Base-by-base conservation (phyloP, 2,797 vertebrate genomes). In the Melanotaenia nigrans region DNA sequence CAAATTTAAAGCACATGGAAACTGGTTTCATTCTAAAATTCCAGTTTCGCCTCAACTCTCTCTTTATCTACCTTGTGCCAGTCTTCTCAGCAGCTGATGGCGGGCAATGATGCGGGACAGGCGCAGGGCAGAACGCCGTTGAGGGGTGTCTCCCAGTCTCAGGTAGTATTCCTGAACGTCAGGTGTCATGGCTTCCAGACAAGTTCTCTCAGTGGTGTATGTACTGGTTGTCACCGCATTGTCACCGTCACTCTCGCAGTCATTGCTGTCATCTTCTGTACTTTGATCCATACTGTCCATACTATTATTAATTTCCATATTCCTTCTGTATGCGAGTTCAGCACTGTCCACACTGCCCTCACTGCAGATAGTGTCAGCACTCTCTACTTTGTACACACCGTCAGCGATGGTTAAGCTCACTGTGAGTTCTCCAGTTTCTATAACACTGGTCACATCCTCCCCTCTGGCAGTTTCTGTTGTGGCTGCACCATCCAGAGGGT, bases 61-160 rank as follows among this genome's bases (percentile, higher is more conserved):
- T 67, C 51, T 35, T 0, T 49, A 20, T 87, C 86, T 94, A 95
- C 94, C 94, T 95, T 86, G 83, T 59, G 65, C 71, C 77, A 94
- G 86, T 83, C 78, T 91, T 61, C 71, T 67, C 1, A 95, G 83
- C 71, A 94, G 88, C 85, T 92, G 93, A 70, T 92, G 76, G 40
- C 94, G 92, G 42, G 93, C 88, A 5, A 95, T 89, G 77, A 95
- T 91, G 55, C 93, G 93, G 0, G 93, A 93, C 75, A 94, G 90
- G 5, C 92, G 93, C 35, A 95, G 86, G 68, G 92, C 92, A 0
- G 94, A 94, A 45, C 92, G 91, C 10, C 87, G 86, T 1, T 76
- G 79, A 8, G 85, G 88, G 14, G 87, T 91, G 42, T 82, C 77
- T 6, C 91, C 92, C 83, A 94, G 89, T 75, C 94, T 90, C 85